Conservation (phyloP, 2,888 invertebrate genomes). For the Eupithecia centaureata region DNA sequence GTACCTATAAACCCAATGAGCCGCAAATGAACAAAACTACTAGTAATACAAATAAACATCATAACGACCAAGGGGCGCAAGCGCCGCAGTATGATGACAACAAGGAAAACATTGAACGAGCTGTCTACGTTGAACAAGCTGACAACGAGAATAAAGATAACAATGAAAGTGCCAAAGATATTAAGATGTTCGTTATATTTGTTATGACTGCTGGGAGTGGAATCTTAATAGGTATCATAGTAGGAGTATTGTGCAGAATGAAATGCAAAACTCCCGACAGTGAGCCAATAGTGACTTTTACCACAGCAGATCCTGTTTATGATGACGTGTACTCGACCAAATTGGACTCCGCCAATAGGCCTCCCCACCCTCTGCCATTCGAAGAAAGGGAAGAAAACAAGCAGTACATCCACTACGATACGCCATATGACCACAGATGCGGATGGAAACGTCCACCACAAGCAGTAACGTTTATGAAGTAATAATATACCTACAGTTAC, state of each 20-base stretch:
- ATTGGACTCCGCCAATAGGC: neutral
- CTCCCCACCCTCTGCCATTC: constrained; percentile 12
- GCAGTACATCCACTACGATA: constrained; percentile 18
- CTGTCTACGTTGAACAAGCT: neutral
- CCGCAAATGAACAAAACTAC: neutral
- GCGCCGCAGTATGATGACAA: neutral
- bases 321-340: neutral
- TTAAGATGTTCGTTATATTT: neutral
- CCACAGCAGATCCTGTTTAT: constrained; percentile 9
- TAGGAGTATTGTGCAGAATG: neutral
- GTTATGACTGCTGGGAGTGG: neutral
- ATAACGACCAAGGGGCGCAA: neutral
- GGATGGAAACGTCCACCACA: neutral
- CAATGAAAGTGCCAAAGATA: neutral
- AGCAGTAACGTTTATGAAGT: neutral
- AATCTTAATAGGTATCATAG: neutral
- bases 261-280: neutral
- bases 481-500: too few species aligned
- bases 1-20: neutral
- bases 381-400: constrained; percentile 20
- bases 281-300: neutral
- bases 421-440: constrained; percentile 25
- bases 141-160: neutral
- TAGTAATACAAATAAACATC: neutral
- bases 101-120: neutral